A percentile compares a stretch with the other conserved stretches of the same genome.
These are phyloP conservation scores for Bettongia penicillata DNA, from an alignment of 2,113 vertebrate genomes.

Conservation along the genomic window DNA sequence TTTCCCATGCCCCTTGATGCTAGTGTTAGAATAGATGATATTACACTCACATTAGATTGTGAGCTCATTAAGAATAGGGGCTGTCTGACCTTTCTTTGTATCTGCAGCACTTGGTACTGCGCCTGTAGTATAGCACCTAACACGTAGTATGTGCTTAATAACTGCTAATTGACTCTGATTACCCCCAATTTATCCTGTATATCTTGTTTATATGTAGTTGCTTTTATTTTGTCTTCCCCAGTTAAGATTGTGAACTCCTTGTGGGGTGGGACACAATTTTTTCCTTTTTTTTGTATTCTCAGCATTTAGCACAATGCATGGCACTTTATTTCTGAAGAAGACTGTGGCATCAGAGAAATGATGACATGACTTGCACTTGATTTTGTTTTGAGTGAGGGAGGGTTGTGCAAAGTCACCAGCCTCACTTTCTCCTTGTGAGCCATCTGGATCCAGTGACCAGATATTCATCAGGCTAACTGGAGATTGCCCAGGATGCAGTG, in stretches of 20 bases:
- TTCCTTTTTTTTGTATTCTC: background rate
- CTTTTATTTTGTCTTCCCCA: background rate
- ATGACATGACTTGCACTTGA: too few species aligned
- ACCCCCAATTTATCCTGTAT: background rate
- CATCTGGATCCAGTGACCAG: too few species aligned
- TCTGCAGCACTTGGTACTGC: background rate
- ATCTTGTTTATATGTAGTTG: background rate
- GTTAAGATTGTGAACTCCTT: background rate
- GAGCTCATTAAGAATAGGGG: background rate
- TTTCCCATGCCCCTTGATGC: background rate
- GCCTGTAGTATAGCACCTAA: background rate
- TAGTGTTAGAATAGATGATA: background rate
- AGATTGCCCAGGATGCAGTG: too few species aligned
- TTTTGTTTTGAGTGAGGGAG: too few species aligned
- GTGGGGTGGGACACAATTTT: background rate
- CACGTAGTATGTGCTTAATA: background rate
- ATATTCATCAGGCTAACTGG: too few species aligned
- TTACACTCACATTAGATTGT: background rate
- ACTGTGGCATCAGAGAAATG: too few species aligned
- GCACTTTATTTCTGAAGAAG: too few species aligned
- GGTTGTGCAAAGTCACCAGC: too few species aligned
- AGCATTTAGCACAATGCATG: background rate
- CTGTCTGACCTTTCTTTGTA: background rate
- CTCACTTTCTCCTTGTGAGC: too few species aligned
- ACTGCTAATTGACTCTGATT: background rate